Conservation (phyloP, 1,140 invertebrate species). For the Pemphigus obesinymphae region DNA sequence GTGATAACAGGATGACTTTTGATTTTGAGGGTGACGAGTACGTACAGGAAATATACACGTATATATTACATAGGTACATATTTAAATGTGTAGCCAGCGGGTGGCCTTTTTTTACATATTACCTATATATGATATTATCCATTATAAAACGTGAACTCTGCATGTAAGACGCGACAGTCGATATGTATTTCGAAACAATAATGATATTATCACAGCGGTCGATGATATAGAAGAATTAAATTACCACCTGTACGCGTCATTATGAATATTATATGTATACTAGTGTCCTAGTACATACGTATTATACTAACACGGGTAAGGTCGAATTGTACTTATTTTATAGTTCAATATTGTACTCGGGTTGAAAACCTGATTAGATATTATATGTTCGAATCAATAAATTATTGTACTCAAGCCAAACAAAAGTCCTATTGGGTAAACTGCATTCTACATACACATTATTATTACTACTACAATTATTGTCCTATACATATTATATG, state of each 20-base stretch:
- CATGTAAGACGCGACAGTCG: not conserved
- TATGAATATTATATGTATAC: not conserved
- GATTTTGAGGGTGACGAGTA: not conserved
- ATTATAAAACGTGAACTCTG: not conserved
- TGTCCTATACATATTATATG: no score
- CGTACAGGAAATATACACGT: not conserved
- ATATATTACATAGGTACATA: not conserved
- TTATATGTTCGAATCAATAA: no score
- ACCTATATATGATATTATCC: not conserved
- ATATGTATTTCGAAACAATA: slow-evolving; percentile 12
- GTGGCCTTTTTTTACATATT: slow-evolving; percentile 19
- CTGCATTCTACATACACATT: no score
- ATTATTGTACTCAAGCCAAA: no score
- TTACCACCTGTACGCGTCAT: slow-evolving; percentile 6
- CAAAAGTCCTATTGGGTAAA: no score
- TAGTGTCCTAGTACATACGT: no score
- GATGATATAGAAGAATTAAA: slow-evolving; percentile 22
- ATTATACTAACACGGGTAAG: no score
- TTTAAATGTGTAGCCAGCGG: slow-evolving; percentile 22
- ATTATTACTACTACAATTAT: no score
- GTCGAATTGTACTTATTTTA: no score
- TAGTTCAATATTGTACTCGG: no score
- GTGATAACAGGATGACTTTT: slow-evolving; percentile 4
- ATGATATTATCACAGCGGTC: slow-evolving; percentile 9
- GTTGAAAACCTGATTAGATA: no score